A percentile compares a stretch with the other conserved stretches of the same genome.
These are phyloP conservation scores for Calephelis virginiensis DNA, from an alignment of 1,140 invertebrate genomes.

Conservation along the genomic window DNA sequence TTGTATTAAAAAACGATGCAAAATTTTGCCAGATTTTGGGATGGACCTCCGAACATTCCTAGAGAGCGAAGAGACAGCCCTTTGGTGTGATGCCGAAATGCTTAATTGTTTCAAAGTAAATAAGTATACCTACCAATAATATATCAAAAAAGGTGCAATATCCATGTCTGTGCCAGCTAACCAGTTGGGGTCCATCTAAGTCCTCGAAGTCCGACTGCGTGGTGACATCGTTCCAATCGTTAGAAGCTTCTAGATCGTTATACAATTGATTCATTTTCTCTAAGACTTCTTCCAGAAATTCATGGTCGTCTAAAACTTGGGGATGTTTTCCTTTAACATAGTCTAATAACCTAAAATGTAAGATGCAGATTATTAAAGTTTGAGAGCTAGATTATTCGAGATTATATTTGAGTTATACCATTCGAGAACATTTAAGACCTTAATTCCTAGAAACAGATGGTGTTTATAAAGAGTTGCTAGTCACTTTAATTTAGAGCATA, in stretches of 20 bases:
- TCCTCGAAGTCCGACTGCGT: constrained; percentile 20
- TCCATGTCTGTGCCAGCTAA: constrained; percentile 57
- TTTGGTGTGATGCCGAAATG: too few species aligned
- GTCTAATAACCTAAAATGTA: neutral
- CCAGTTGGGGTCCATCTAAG: constrained; percentile 44
- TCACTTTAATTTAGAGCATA: too few species aligned
- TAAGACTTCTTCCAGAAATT: constrained; percentile 41
- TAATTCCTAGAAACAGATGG: too few species aligned
- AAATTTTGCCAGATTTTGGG: too few species aligned
- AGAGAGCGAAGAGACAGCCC: too few species aligned
- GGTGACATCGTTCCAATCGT: constrained; percentile 23
- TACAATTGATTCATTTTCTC: constrained; percentile 15
- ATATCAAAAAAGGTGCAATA: constrained; percentile 63
- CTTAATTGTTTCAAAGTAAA: neutral
- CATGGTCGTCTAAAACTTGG: neutral
- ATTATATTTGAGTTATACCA: too few species aligned
- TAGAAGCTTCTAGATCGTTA: constrained; percentile 20
- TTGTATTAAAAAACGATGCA: too few species aligned
- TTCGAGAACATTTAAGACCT: too few species aligned
- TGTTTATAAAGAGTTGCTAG: too few species aligned
- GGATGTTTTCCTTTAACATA: neutral
- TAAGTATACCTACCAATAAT: constrained; percentile 44
- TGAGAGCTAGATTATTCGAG: too few species aligned
- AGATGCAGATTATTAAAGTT: too few species aligned
- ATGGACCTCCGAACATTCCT: too few species aligned